phyloP scores from a whole-genome alignment of 2,888 invertebrate species.

The Epinotia brunnichana region DNA sequence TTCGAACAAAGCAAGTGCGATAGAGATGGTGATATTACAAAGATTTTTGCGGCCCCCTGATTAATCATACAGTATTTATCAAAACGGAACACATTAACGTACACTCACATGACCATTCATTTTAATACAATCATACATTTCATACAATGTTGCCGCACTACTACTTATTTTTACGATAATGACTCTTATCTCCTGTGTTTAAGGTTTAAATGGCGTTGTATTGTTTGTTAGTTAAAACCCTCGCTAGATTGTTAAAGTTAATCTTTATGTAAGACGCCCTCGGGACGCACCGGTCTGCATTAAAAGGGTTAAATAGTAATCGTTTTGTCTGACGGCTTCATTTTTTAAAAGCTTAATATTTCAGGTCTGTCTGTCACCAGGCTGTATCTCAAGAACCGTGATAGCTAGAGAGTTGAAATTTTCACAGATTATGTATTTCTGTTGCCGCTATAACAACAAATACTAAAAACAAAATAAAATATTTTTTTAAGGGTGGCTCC shows the following conservation, averaged over 20 bases:
- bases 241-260: constrained; percentile 27
- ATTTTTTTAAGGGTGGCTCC: too few species aligned
- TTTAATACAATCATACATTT: constrained; percentile 21
- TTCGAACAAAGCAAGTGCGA: background rate
- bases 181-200: background rate
- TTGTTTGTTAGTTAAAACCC: background rate
- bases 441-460: too few species aligned
- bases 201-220: background rate
- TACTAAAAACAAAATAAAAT: too few species aligned
- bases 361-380: too few species aligned
- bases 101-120: constrained; percentile 28
- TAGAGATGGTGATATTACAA: too few species aligned
- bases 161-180: background rate
- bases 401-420: too few species aligned
- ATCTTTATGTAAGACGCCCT: constrained; percentile 40
- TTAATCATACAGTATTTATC: constrained; percentile 33
- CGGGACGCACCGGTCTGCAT: constrained; percentile 24
- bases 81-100: constrained; percentile 24
- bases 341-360: constrained; percentile 19
- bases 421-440: too few species aligned
- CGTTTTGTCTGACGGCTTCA: background rate
- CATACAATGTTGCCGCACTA: constrained; percentile 31
- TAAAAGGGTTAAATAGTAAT: constrained; percentile 40
- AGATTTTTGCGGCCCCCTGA: background rate
- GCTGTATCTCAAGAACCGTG: too few species aligned